Conservation (phyloP, 92 coral and sea anemone species). For the Parazoanthus swiftii region DNA sequence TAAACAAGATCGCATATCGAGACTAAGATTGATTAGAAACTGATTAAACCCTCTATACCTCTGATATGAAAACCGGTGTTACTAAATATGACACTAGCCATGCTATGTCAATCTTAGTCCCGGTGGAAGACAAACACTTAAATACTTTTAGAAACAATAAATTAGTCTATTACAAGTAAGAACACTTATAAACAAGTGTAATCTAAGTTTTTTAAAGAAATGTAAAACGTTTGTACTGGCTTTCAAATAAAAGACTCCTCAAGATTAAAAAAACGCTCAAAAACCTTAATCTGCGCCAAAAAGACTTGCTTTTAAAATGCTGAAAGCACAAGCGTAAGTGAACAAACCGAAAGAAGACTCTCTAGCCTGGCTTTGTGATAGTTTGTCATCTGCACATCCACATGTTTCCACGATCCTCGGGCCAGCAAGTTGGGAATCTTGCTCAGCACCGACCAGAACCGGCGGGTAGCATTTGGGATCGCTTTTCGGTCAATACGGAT, state of each 20-base stretch:
- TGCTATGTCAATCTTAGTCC: no score
- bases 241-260: not conserved
- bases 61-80: no score
- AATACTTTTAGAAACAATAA: no score
- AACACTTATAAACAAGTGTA: no score
- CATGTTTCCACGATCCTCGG: conserved; percentile 84
- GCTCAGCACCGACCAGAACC: conserved; percentile 93
- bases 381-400: conserved; percentile 78
- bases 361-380: conserved; percentile 83
- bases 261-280: not conserved
- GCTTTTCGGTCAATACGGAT: conserved; percentile 91
- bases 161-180: no score
- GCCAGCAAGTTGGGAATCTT: conserved; percentile 85
- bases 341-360: conserved; percentile 70
- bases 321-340: not conserved
- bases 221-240: no score
- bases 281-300: not conserved
- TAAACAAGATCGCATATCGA: no score
- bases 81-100: no score
- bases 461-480: conserved; percentile 84
- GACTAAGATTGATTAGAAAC: no score
- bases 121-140: no score
- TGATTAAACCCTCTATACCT: no score
- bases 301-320: not conserved
- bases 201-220: no score